phyloP scores from a whole-genome alignment of 2,113 vertebrate species.

The Rana temporaria region DNA sequence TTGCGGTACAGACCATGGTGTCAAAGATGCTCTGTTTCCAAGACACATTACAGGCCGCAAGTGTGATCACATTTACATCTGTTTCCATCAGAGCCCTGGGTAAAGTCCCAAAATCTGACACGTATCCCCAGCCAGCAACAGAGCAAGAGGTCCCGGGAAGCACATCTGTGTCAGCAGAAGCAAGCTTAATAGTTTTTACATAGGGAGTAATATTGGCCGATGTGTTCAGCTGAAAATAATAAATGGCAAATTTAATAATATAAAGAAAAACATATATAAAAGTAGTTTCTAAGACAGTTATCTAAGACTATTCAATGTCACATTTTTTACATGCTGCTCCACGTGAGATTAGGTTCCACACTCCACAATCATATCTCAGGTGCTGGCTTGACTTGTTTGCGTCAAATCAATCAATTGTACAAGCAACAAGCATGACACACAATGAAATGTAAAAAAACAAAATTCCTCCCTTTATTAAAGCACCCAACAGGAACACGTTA shows the following conservation, averaged over 20 bases:
- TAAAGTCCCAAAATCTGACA: slow-evolving; percentile 55
- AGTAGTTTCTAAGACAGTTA: too few relatives aligned
- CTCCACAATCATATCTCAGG: too few relatives aligned
- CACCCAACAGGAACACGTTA: too few relatives aligned
- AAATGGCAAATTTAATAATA: background rate
- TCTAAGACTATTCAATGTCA: too few relatives aligned
- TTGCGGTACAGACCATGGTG: slow-evolving; percentile 67
- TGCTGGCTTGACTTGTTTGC: too few relatives aligned
- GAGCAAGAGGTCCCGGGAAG: slow-evolving; percentile 50
- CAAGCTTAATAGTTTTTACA: slow-evolving; percentile 63
- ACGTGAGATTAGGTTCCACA: too few relatives aligned
- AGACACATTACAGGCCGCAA: slow-evolving; percentile 62
- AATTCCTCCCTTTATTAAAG: too few relatives aligned
- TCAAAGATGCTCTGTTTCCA: slow-evolving; percentile 61
- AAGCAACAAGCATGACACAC: too few relatives aligned
- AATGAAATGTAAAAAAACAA: too few relatives aligned
- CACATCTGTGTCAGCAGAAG: accelerated
- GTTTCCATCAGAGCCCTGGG: slow-evolving; percentile 67
- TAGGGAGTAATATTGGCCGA: slow-evolving; percentile 60
- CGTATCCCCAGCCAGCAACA: slow-evolving; percentile 69
- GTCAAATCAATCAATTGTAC: too few relatives aligned
- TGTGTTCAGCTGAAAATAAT: slow-evolving; percentile 62
- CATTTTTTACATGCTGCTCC: too few relatives aligned
- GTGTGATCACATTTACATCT: slow-evolving; percentile 59
- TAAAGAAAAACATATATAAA: background rate